Conservation (phyloP, 2,888 invertebrate genomes). For the Agriopis leucophaearia region DNA sequence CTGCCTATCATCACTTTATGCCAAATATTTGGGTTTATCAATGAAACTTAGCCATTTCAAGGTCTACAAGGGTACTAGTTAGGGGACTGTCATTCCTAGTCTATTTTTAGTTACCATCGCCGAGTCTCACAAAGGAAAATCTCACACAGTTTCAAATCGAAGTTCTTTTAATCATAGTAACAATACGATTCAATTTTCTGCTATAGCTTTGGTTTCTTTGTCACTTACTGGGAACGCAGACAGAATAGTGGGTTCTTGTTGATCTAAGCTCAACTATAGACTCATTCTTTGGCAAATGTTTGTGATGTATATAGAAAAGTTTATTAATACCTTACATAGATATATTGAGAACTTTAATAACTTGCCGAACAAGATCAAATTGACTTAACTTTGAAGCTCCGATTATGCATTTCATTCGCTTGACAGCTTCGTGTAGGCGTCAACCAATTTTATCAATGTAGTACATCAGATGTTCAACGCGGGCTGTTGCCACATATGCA, state of each 20-base stretch:
- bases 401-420: slow-evolving; percentile 26
- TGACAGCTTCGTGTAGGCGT: slow-evolving; percentile 29
- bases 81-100: no score
- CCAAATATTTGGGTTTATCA: no score
- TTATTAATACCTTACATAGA: background rate
- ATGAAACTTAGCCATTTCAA: no score
- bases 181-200: background rate
- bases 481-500: slow-evolving; percentile 21
- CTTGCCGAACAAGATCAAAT: slow-evolving; percentile 22
- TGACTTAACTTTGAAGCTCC: slow-evolving; percentile 6
- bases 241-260: no score
- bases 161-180: no score
- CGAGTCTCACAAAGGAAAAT: no score
- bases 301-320: background rate
- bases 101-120: no score
- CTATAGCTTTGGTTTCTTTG: background rate
- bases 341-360: slow-evolving; percentile 5
- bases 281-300: background rate
- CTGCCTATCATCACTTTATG: no score
- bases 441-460: slow-evolving; percentile 28
- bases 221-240: background rate
- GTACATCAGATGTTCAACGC: slow-evolving; percentile 24
- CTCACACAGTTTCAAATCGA: no score
- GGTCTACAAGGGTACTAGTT: no score
- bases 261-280: background rate